Evolutionary conservation across 2,113 vertebrate species (phyloP), one percentile per base, ranked within the genome.

Genomic region (Perca schrenkii): DNA sequence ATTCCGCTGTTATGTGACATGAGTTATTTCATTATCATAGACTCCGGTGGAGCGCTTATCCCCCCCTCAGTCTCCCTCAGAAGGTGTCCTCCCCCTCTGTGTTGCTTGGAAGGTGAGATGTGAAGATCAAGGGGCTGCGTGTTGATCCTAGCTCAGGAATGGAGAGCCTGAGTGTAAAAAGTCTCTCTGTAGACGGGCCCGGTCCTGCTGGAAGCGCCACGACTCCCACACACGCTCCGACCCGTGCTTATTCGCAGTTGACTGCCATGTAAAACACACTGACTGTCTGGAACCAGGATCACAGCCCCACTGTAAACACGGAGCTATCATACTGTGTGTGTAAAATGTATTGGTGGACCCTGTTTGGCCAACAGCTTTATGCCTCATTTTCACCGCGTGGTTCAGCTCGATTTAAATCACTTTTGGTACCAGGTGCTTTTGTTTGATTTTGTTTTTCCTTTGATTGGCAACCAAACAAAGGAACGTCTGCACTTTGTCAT

Each of bases 81-180:
- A 77, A 83, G 80, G 62, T 46, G 57, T n/a, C 68, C 60, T 36
- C 62, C 75, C 62, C 68, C 52, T 28, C 46, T 46, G 69, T 77
- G 84, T 78, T 81, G 80, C 64, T 87, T 78, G 77, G 75, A 79
- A 79, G 90, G 85, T 85, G 73, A 85, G 86, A 84, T 49, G 60
- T 88, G 85, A 54, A 88, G 90, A 94, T 94, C 88, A 94, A 95
- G 92, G 88, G 81, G 31, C 67, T 78, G 87, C 14, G 65, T 89
- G 90, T 94, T 93, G 90, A 94, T 93, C 88, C 88, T 77, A 87
- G 86, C 85, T 91, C 84, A 90, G 91, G 92, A 93, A 94, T 93
- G 90, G 85, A 90, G 91, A 93, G 91, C 71, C 90, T 89, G 89
- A 75, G 89, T 94, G 94, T 85, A 91, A 93, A 92, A 92, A 82